Base-by-base conservation (phyloP, 2,888 invertebrate species). In the Dromius quadrimaculatus region DNA sequence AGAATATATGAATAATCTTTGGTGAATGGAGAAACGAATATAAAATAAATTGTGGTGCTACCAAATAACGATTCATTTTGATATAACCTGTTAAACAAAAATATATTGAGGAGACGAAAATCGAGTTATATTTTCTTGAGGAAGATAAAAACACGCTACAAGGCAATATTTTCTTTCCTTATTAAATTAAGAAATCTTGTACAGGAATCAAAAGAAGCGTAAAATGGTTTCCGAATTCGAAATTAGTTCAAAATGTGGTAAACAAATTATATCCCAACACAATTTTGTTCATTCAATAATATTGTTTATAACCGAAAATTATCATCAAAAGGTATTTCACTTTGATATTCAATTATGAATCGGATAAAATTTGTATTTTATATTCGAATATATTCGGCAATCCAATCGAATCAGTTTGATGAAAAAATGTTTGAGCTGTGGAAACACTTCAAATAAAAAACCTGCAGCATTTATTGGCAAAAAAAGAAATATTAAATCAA, bases 141-240 rank as follows among this genome's bases (percentile, higher is more conserved):
- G 28, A 50, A 50, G 50, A 28, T 50, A 15, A 28, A 50, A 28
- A 50, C 15, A 28, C 28, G 28, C 8, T 50, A 8, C 20, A 4
- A 47, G 22, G 11, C 11, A 22, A 13, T 9, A 50, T 50, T 22
- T 47, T 47, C 23, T 17, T 50, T 50, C 50, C 23, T 50, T 11
- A 50, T 50, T 50, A 50, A 50, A 50, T 50, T 50, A 50, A 50
- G 23, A 50, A 47, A 20, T 47, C 20, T 47, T 47, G 19, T 20
- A 41, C 17, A 45, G 19, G 5, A 9, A 9, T 45, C n/a, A 8
- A 11, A 19, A 43, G 19, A 43, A 15, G 43, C 6, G 43, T 43
- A 28, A 50, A 50, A 50, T 28, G 50, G 50, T 50, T 50, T 50
- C 50, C 11, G 15, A 43, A 11, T 15, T 50, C 8, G 22, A 50